Conservation (phyloP, 2,113 vertebrate species). For the Pantherophis guttatus region DNA sequence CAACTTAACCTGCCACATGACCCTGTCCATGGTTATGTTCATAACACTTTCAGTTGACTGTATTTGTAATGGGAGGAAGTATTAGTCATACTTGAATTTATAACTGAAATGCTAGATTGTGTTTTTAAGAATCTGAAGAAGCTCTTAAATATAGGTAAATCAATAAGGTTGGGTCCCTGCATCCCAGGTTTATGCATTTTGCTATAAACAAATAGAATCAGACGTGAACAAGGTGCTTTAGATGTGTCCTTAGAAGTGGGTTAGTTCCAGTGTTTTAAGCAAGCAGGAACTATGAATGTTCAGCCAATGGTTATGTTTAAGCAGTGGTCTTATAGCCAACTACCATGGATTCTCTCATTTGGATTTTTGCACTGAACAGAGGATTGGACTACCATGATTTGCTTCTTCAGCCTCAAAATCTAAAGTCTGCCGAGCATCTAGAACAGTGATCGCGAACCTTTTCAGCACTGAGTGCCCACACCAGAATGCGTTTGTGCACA, state of each 20-base stretch:
- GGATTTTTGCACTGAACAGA: neutral
- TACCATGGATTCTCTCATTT: neutral
- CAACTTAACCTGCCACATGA: neutral
- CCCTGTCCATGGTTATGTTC: slow-evolving; percentile 4
- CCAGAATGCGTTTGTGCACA: too few relatives aligned
- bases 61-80: neutral
- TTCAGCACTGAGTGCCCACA: too few relatives aligned
- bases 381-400: neutral
- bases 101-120: neutral
- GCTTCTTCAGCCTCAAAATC: neutral
- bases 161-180: neutral
- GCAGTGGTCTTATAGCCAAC: neutral
- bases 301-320: neutral
- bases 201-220: neutral
- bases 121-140: neutral
- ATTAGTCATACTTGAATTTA: slow-evolving; percentile 8
- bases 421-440: neutral
- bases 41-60: neutral
- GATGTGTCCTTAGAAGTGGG: neutral
- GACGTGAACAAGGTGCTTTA: neutral
- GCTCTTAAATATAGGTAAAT: neutral
- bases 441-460: too few relatives aligned
- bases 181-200: neutral
- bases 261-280: neutral
- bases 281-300: neutral